Conservation (phyloP, 2,113 vertebrate genomes). For the Malurus elegans region DNA sequence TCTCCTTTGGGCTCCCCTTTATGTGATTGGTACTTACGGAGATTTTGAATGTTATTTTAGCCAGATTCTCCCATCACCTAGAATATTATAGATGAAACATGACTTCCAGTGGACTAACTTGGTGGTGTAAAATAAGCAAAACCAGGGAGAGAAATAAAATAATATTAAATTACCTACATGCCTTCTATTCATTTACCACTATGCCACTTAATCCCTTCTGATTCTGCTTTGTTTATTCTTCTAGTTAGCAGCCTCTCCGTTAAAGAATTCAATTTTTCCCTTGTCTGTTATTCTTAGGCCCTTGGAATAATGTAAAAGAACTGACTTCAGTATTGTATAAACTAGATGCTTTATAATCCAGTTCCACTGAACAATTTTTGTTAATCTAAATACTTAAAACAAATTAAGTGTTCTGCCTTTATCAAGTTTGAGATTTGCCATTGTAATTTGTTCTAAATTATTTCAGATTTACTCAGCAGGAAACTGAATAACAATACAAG, state of each 20-base stretch:
- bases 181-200: background rate
- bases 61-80: background rate
- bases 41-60: background rate
- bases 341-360: background rate
- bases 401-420: background rate
- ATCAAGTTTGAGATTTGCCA: background rate
- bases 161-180: background rate
- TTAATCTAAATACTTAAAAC: background rate
- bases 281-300: background rate
- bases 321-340: background rate
- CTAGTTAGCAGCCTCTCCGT: background rate
- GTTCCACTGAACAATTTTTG: background rate
- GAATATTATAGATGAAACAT: background rate
- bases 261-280: background rate
- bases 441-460: background rate
- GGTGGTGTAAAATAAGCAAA: background rate
- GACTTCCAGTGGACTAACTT: background rate
- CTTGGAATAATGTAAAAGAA: background rate
- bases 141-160: background rate
- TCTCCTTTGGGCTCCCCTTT: background rate
- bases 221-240: background rate
- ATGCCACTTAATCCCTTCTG: background rate
- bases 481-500: background rate
- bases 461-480: background rate
- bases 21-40: fast-evolving